These are phyloP conservation scores for Eupithecia abbreviata DNA, from an alignment of 2,888 invertebrate species.

Conservation along the genomic window DNA sequence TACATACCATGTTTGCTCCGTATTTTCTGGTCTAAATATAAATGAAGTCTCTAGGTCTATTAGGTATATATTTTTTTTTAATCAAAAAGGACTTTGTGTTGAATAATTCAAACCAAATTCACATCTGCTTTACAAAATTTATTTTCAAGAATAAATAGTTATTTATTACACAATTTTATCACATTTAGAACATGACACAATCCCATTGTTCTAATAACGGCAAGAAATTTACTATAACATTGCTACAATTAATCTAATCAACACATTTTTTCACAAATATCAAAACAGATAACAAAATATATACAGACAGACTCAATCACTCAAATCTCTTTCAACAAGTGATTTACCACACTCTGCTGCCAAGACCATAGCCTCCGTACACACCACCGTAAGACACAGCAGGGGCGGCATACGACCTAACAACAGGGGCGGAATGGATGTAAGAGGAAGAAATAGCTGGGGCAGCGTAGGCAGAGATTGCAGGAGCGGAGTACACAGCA, in stretches of 20 bases:
- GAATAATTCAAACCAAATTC: background rate
- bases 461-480: slow-evolving; percentile 45
- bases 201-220: background rate
- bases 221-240: background rate
- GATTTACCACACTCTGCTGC: slow-evolving; percentile 58
- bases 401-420: slow-evolving; percentile 55
- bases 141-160: background rate
- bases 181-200: background rate
- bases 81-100: background rate
- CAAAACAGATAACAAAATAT: background rate
- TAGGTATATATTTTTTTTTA: background rate
- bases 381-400: slow-evolving; percentile 46
- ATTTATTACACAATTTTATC: background rate
- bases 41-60: too few relatives aligned
- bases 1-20: too few relatives aligned
- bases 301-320: background rate
- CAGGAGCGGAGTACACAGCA: slow-evolving; percentile 6
- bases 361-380: slow-evolving; percentile 48
- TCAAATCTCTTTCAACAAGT: slow-evolving; percentile 13
- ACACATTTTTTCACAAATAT: background rate
- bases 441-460: slow-evolving; percentile 61
- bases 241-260: background rate
- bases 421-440: slow-evolving; percentile 57
- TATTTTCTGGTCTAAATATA: too few relatives aligned
- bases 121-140: background rate